Base-by-base conservation (phyloP, 2,797 vertebrate species). In the Aphelocoma californica region DNA sequence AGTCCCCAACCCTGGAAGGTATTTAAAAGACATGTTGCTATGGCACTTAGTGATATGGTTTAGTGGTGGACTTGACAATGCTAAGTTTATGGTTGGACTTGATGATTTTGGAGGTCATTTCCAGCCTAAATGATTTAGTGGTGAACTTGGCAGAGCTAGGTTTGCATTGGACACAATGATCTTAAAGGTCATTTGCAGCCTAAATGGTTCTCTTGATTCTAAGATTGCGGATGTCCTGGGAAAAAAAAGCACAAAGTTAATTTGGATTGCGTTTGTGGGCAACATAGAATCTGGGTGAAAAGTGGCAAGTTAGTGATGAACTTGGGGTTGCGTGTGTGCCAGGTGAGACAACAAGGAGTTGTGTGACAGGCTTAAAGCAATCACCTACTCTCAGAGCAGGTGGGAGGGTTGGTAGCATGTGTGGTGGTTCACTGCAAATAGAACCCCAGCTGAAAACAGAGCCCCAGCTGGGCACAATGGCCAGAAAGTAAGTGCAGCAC, bases 291-390 rank as follows among this genome's bases (percentile, higher is more conserved):
- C 36, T 58, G 19, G 20, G 13, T 12, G 31, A 66, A 50, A 69
- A 73, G 48, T 66, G 38, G 9, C 9, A 18, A 40, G 28, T 77
- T 79, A n/a, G 26, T 28, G 31, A 25, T 64, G 51, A 61, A 38
- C 29, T 13, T 83, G 42, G 19, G 29, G 7, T 66, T 6, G 3
- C 0, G 0, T 4, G 7, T 45, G 7, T 29, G 14, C 28, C 56
- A 56, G 32, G 40, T 3, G 18, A 51, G 53, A 54, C 45, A 38
- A 2, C 4, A 36, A n/a, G 28, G 18, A 38, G 25, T n/a, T 44
- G 10, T 73, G 34, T 36, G 82, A 48, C 15, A 1, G 10, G 12
- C 36, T 31, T 36, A 26, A 40, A 65, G 32, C 4, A 1, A 40
- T 36, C 34, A 10, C 10, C 2, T 7, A 2, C 34, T 40, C 3